Conservation (phyloP, 2,113 vertebrate species). For the Ammospiza caudacuta region DNA sequence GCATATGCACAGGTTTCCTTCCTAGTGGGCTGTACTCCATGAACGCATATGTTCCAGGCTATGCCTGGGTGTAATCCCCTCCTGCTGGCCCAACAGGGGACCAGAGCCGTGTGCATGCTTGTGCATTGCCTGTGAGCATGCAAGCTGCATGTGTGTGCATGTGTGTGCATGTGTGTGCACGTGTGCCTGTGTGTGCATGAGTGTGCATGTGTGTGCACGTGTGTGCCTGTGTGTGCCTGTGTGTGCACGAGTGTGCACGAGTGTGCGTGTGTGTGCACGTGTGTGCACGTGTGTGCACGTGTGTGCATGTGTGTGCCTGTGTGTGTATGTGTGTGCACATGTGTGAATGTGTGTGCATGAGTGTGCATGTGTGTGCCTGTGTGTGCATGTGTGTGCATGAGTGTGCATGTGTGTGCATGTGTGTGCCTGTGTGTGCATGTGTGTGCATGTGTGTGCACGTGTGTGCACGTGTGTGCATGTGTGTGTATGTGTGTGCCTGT, state of each 20-base stretch:
- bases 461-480: rapidly evolving
- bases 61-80: background rate
- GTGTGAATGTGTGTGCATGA: too few species aligned
- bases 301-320: too few species aligned
- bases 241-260: too few species aligned
- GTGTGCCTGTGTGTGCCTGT: too few species aligned
- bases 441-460: rapidly evolving
- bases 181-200: rapidly evolving
- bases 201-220: too few species aligned
- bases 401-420: too few species aligned
- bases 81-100: rapidly evolving
- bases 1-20: background rate
- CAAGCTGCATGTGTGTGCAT: too few species aligned
- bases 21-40: background rate
- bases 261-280: rapidly evolving
- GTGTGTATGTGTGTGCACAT: rapidly evolving
- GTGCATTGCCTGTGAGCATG: background rate
- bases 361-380: rapidly evolving
- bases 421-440: too few species aligned
- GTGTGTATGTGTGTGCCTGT: rapidly evolving
- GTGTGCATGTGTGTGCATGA: rapidly evolving
- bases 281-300: background rate
- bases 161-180: background rate
- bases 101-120: background rate
- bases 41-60: background rate